A percentile compares a stretch with the other conserved stretches of the same genome.
phyloP scores from a whole-genome alignment of 2,888 invertebrate species.

The Phymatocera aterrima region DNA sequence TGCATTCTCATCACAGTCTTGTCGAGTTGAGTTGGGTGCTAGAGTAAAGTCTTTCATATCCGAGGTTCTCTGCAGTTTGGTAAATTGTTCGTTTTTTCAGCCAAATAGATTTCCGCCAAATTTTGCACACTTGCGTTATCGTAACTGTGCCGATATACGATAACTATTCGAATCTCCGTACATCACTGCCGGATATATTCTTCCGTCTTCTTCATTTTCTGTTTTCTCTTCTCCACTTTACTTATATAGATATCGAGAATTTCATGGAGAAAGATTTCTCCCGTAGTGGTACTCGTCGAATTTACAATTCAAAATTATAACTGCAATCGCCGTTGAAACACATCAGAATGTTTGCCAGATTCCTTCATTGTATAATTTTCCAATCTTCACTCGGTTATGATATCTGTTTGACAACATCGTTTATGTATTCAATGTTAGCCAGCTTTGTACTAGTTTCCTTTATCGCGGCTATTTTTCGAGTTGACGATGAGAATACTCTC shows the following conservation, averaged over 20 bases:
- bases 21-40: too few species aligned
- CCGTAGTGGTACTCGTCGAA: not conserved
- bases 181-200: not conserved
- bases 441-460: not conserved
- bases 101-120: not conserved
- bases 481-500: not conserved
- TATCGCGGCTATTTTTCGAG: not conserved
- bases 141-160: not conserved
- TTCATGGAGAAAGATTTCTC: not conserved
- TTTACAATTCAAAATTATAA: slow-evolving; percentile 1
- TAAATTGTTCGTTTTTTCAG: not conserved
- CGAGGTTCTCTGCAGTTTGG: not conserved
- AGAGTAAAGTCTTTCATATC: too few species aligned
- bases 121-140: not conserved
- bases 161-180: not conserved
- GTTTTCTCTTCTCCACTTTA: not conserved
- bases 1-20: too few species aligned
- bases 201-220: not conserved
- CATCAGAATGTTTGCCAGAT: not conserved
- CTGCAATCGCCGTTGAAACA: not conserved
- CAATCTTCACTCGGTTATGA: not conserved
- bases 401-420: not conserved
- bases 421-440: not conserved
- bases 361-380: not conserved
- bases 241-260: not conserved